Evolutionary conservation across 2,113 vertebrate genomes (phyloP).

Genomic region (Caretta caretta): DNA sequence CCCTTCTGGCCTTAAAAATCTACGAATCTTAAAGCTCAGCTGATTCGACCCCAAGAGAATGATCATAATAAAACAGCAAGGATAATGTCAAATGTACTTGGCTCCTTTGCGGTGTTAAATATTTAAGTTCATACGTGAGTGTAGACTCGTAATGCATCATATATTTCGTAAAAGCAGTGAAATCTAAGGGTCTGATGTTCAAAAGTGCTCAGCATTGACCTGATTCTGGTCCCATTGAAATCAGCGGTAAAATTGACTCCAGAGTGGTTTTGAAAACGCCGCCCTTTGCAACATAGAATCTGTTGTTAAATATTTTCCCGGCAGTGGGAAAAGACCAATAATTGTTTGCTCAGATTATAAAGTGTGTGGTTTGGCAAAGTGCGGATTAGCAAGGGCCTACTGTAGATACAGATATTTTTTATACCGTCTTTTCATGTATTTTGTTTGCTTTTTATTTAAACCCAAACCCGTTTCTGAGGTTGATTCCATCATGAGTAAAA

Average conservation of each 20-base stretch:
- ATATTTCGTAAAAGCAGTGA: background rate
- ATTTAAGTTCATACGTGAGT: accelerated
- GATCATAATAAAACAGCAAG: background rate
- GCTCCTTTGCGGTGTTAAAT: accelerated
- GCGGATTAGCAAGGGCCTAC: background rate
- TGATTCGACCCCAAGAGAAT: accelerated
- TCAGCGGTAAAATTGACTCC: background rate
- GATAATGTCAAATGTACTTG: background rate
- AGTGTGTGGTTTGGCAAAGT: slow-evolving; percentile 30
- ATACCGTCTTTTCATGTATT: background rate
- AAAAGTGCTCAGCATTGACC: background rate
- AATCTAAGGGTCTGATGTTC: accelerated
- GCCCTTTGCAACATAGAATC: background rate
- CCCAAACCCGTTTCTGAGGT: slow-evolving; percentile 36
- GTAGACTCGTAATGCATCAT: accelerated
- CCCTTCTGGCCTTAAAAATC: background rate
- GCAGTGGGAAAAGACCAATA: background rate
- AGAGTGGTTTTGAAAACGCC: background rate
- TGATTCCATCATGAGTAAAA: background rate
- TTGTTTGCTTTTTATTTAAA: slow-evolving; percentile 24
- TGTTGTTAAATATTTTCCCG: background rate
- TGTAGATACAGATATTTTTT: background rate
- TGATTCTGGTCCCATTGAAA: background rate
- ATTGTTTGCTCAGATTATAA: background rate
- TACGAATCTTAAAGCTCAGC: accelerated